These are phyloP conservation scores for Phoxinus dragarum DNA, from an alignment of 2,797 vertebrate genomes.

Conservation along the genomic window DNA sequence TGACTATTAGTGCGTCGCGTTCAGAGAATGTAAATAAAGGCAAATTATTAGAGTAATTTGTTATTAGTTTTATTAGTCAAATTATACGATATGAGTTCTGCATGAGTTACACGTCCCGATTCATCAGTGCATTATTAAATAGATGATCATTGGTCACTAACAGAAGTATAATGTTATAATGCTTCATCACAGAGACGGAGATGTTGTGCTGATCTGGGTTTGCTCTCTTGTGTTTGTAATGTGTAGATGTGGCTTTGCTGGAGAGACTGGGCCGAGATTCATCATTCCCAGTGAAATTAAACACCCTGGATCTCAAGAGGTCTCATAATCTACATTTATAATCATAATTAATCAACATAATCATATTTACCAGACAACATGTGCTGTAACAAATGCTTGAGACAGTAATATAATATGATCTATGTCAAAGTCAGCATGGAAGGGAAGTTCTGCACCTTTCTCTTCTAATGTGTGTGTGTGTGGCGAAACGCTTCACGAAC, in stretches of 20 bases:
- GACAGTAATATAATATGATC: background rate
- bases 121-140: background rate
- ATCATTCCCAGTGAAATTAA: conserved; percentile 97
- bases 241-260: conserved; percentile 96
- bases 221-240: background rate
- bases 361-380: background rate
- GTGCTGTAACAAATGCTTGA: background rate
- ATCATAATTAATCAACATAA: background rate
- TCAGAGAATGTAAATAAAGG: background rate
- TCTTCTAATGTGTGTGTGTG: background rate
- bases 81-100: background rate
- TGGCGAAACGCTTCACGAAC: background rate
- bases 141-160: background rate
- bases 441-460: background rate
- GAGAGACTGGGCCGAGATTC: conserved; percentile 96
- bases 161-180: background rate
- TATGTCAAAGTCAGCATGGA: background rate
- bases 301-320: conserved; percentile 87
- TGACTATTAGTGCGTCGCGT: background rate
- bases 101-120: background rate
- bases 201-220: background rate
- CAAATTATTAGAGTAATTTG: no score
- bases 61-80: no score
- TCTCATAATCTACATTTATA: conserved; percentile 58
- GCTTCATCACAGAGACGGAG: no score